phyloP scores from a whole-genome alignment of 53 echinoderm and acorn worm genomes.

The Henricia sp. region DNA sequence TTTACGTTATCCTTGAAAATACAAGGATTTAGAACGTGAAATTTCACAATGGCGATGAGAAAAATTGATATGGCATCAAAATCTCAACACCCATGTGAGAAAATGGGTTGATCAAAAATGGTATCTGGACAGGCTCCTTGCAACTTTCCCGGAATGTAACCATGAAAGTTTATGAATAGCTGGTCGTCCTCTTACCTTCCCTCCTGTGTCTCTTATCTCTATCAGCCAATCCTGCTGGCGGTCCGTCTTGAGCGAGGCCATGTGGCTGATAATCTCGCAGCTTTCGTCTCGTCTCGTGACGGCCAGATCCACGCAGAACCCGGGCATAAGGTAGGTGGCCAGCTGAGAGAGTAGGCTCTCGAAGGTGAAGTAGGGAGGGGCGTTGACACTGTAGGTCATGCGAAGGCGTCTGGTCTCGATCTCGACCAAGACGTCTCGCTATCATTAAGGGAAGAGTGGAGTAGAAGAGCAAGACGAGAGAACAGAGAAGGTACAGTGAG shows the following conservation, averaged over 20 bases:
- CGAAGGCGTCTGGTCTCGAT: constrained; percentile 35
- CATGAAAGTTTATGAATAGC: too few species aligned
- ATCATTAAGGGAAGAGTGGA: neutral
- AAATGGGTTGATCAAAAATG: too few species aligned
- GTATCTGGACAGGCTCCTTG: too few species aligned
- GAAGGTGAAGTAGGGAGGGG: constrained; percentile 44
- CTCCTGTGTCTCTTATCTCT: constrained; percentile 23
- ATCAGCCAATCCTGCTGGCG: constrained; percentile 40
- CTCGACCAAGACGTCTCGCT: constrained; percentile 32
- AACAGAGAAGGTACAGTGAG: too few species aligned
- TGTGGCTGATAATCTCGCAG: constrained; percentile 48
- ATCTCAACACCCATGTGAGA: too few species aligned
- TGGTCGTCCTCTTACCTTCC: constrained; percentile 18
- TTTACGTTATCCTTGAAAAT: too few species aligned
- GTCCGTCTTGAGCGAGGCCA: constrained; percentile 50
- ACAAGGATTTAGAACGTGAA: too few species aligned
- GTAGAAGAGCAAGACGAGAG: neutral
- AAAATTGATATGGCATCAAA: too few species aligned
- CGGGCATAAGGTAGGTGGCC: constrained; percentile 41
- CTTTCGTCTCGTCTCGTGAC: constrained; percentile 24
- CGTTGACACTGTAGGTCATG: constrained; percentile 43
- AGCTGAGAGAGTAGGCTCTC: constrained; percentile 41
- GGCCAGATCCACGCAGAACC: constrained; percentile 52
- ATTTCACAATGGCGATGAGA: too few species aligned
- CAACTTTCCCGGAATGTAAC: too few species aligned